These are phyloP conservation scores for Leistus spinibarbis DNA, from an alignment of 2,888 invertebrate species.

Conservation along the genomic window DNA sequence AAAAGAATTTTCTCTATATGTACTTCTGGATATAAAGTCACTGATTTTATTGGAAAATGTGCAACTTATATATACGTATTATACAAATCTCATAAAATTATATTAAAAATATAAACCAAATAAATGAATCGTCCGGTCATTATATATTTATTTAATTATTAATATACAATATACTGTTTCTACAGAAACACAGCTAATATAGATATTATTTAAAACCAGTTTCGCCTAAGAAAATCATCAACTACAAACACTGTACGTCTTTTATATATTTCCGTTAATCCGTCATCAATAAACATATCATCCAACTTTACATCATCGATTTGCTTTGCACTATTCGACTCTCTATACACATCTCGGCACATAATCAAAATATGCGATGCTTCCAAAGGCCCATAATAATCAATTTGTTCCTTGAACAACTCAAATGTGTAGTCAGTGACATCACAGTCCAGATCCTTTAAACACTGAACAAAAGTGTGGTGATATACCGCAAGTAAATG, in stretches of 20 bases:
- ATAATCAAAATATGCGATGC: conserved; percentile 56
- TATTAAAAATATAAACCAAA: too few relatives aligned
- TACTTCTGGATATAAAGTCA: too few relatives aligned
- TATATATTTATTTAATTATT: background rate
- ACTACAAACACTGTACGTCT: conserved; percentile 44
- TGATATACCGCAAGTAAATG: conserved; percentile 60
- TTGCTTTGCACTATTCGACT: conserved; percentile 51
- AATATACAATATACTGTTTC: too few relatives aligned
- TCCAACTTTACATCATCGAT: conserved; percentile 49
- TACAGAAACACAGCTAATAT: too few relatives aligned
- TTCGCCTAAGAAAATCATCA: conserved; percentile 43
- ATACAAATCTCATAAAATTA: too few relatives aligned
- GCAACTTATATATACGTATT: too few relatives aligned
- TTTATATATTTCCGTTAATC: conserved; percentile 41
- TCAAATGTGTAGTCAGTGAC: conserved; percentile 53
- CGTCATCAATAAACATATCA: conserved; percentile 42
- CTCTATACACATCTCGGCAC: conserved; percentile 54
- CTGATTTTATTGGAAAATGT: too few relatives aligned
- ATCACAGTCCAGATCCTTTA: conserved; percentile 49
- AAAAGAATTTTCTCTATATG: too few relatives aligned
- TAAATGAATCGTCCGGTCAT: too few relatives aligned
- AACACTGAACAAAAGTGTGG: conserved; percentile 53
- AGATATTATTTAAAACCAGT: conserved; percentile 45
- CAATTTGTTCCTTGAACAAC: conserved; percentile 53
- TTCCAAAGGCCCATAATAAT: conserved; percentile 52